phyloP scores from a whole-genome alignment of 2,888 invertebrate species.

The Dromius quadrimaculatus region DNA sequence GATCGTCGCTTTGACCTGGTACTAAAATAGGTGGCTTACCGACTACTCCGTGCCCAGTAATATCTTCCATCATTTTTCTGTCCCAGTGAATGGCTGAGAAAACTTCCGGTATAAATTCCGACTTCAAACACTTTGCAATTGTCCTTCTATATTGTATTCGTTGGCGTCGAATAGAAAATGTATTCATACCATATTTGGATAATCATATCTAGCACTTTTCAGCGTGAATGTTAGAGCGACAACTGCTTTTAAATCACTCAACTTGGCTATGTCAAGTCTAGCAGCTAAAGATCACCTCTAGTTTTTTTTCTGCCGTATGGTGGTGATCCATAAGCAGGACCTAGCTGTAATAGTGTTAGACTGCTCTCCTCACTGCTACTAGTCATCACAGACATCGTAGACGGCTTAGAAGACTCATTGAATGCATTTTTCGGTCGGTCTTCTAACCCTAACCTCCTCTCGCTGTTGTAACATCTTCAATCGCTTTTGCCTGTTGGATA shows the following conservation, averaged over 20 bases:
- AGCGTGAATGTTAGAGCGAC: constrained; percentile 33
- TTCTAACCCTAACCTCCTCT: too few relatives aligned
- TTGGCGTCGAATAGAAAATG: constrained; percentile 16
- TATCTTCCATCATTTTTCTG: constrained; percentile 41
- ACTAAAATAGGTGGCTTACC: constrained; percentile 36
- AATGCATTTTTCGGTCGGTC: too few relatives aligned
- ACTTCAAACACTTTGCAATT: constrained; percentile 36
- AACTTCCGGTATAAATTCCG: constrained; percentile 11
- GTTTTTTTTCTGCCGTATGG: too few relatives aligned
- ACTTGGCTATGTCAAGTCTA: constrained; percentile 30
- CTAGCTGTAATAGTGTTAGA: too few relatives aligned
- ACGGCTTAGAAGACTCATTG: too few relatives aligned
- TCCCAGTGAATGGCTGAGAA: constrained; percentile 42
- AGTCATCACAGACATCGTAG: too few relatives aligned
- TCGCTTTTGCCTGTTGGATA: too few relatives aligned
- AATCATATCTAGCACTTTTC: constrained; percentile 33
- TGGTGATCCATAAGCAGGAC: too few relatives aligned
- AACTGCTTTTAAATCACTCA: constrained; percentile 42
- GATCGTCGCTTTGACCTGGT: background rate
- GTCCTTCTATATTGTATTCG: constrained; percentile 22
- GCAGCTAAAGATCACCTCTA: too few relatives aligned
- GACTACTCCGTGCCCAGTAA: constrained; percentile 18
- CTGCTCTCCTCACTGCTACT: too few relatives aligned
- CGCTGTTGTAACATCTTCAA: too few relatives aligned
- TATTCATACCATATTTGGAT: constrained; percentile 23